These are phyloP conservation scores for Mamestra brassicae DNA, from an alignment of 2,888 invertebrate genomes.

Conservation along the genomic window DNA sequence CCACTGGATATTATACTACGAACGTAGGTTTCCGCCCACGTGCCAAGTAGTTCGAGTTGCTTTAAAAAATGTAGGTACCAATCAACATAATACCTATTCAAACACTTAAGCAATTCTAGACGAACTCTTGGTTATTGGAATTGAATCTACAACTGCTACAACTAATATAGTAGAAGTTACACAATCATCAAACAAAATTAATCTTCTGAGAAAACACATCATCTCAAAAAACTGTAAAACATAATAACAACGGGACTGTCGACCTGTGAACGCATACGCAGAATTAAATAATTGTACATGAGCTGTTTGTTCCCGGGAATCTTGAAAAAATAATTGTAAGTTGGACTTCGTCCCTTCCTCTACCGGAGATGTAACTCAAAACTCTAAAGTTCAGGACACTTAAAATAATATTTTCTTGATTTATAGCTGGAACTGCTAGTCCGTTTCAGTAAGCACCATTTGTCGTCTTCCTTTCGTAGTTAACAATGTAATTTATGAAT, in stretches of 20 bases:
- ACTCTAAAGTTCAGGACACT: neutral
- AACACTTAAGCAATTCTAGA: neutral
- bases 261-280: slow-evolving; percentile 68
- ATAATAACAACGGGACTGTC: slow-evolving; percentile 48
- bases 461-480: neutral
- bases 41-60: slow-evolving; percentile 23
- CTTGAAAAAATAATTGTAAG: slow-evolving; percentile 61
- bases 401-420: slow-evolving; percentile 1
- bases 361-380: neutral
- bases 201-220: slow-evolving; percentile 52
- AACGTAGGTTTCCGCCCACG: slow-evolving; percentile 63
- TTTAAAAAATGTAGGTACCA: slow-evolving; percentile 20
- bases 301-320: slow-evolving; percentile 75
- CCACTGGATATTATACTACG: slow-evolving; percentile 62
- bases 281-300: slow-evolving; percentile 76
- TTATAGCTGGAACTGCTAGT: neutral
- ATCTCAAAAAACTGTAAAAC: slow-evolving; percentile 26
- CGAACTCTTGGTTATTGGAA: neutral
- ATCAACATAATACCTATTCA: neutral
- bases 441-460: neutral
- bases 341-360: slow-evolving; percentile 17
- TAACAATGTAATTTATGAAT: neutral
- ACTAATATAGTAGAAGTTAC: neutral
- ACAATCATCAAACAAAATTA: slow-evolving; percentile 29
- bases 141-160: neutral